These are phyloP conservation scores for Parelbella ahira DNA, from an alignment of 2,888 invertebrate species.

Conservation along the genomic window DNA sequence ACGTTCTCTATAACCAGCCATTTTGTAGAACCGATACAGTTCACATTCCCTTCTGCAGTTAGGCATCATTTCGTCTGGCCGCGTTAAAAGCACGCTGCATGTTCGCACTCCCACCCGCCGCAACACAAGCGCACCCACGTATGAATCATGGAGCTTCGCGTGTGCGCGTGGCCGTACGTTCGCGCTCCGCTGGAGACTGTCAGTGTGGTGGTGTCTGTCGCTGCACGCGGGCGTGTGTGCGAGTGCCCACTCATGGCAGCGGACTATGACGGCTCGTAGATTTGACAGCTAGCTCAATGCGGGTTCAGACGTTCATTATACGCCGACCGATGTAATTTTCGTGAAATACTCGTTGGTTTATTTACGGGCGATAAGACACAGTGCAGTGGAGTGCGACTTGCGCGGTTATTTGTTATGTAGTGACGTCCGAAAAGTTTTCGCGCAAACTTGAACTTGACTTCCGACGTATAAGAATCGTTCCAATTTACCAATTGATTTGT, in stretches of 20 bases:
- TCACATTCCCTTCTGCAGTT: conserved; percentile 65
- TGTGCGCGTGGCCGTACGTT: conserved; percentile 66
- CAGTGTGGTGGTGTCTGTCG: conserved; percentile 74
- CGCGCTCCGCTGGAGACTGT: conserved; percentile 69
- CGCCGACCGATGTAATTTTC: conserved; percentile 71
- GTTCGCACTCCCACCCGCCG: conserved; percentile 78
- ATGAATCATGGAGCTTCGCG: conserved; percentile 60
- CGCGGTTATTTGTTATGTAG: conserved; percentile 38
- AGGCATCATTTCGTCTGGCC: conserved; percentile 77
- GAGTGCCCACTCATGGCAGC: conserved; percentile 77
- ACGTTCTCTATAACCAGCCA: conserved; percentile 59
- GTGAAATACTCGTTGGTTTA: conserved; percentile 66
- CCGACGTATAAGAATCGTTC: conserved; percentile 35
- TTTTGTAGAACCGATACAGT: conserved; percentile 70
- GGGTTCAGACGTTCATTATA: conserved; percentile 79
- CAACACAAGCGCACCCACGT: conserved; percentile 66
- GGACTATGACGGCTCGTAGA: conserved; percentile 81
- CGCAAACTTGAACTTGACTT: conserved; percentile 64
- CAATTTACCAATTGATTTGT: conserved; percentile 63
- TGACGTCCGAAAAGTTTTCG: conserved; percentile 47
- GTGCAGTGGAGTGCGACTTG: conserved; percentile 25
- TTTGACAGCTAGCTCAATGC: conserved; percentile 82
- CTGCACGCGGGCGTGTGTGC: conserved; percentile 65
- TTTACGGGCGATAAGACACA: conserved; percentile 51
- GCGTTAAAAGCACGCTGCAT: conserved; percentile 77